Evolutionary conservation across 1,140 invertebrate species (phyloP), one percentile per base, ranked within the genome.

Genomic region (Saccostrea echinata): DNA sequence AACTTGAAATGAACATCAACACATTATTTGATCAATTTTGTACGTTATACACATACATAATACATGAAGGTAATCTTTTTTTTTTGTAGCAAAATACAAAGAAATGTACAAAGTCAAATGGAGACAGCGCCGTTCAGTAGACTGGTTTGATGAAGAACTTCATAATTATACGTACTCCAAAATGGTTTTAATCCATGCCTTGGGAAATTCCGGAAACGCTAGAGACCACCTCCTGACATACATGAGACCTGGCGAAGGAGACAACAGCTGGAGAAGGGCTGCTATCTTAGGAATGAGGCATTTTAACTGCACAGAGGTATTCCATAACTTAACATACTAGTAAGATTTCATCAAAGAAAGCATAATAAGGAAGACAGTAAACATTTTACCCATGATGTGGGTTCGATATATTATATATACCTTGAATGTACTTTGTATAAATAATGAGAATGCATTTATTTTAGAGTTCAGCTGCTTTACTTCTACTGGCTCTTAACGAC

Each of bases 151-250:
- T 27, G 18, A 24, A 24, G 51, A 30, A 4, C 51, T 55, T 16
- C 24, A 85, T 24, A 30, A 85, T 18, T n/a, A n/a, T n/a, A n/a
- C n/a, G n/a, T n/a, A n/a, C n/a, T n/a, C n/a, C n/a, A n/a, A n/a
- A n/a, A n/a, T 85, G 61, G 84, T 85, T 12, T 68, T 85, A 30
- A 64, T 85, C 16, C 84, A 85, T 85, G 84, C 84, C 1, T 16
- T 85, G 27, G 84, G 84, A 30, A 85, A 85, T 35, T 30, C 84
- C 21, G 84, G 55, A 18, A 33, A 13, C 16, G 18, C 24, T 12
- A 33, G 33, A 12, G 24, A 30, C 27, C 57, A 64, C 27, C 55
- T 85, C 16, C 18, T 68, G 84, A 35, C 55, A 11, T 85, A 85
- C 24, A 85, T 68, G 55, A 27, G 33, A 18, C 84, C 84, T n/a